Percentiles rank a stretch among this genome's conserved stretches.
Evolutionary conservation across 2,888 invertebrate species (phyloP).

Genomic region (Deilephila porcellus): DNA sequence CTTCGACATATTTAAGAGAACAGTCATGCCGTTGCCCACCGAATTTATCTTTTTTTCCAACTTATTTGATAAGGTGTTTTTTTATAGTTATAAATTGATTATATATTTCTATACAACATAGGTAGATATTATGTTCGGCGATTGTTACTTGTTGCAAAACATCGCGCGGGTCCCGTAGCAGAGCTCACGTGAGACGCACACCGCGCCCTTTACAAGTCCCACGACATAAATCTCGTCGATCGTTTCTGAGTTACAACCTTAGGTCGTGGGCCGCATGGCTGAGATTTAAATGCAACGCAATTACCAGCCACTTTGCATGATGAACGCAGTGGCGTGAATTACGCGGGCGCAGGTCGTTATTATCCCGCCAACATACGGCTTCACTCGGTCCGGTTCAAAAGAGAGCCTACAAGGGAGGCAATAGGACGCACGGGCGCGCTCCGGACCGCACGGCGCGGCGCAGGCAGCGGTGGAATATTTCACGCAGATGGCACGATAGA

Average conservation of each 20-base stretch:
- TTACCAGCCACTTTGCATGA: constrained; percentile 75
- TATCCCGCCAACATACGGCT: constrained; percentile 40
- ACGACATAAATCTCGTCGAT: constrained; percentile 61
- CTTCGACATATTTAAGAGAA: no score
- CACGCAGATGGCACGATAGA: constrained; percentile 80
- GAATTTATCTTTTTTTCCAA: neutral
- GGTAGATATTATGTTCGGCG: neutral
- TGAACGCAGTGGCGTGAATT: constrained; percentile 81
- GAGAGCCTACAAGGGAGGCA: constrained; percentile 37
- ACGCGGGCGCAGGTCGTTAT: constrained; percentile 78
- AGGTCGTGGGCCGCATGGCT: constrained; percentile 38
- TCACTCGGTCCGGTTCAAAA: constrained; percentile 24
- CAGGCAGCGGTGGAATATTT: constrained; percentile 68
- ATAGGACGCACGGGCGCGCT: constrained; percentile 31
- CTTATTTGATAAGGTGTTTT: neutral
- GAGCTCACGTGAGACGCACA: constrained; percentile 13
- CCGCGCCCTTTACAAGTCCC: constrained; percentile 39
- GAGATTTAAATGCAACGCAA: constrained; percentile 37
- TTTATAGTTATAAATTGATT: neutral
- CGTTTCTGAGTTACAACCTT: constrained; percentile 39
- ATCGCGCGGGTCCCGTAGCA: constrained; percentile 14
- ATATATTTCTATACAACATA: neutral
- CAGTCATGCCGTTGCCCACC: no score
- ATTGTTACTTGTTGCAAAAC: neutral
- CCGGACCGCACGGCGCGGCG: neutral